A percentile compares a stretch with the other conserved stretches of the same genome.
These are phyloP conservation scores for Drosophila rhopaloa DNA, from an alignment of 1,140 invertebrate species.

Conservation along the genomic window DNA sequence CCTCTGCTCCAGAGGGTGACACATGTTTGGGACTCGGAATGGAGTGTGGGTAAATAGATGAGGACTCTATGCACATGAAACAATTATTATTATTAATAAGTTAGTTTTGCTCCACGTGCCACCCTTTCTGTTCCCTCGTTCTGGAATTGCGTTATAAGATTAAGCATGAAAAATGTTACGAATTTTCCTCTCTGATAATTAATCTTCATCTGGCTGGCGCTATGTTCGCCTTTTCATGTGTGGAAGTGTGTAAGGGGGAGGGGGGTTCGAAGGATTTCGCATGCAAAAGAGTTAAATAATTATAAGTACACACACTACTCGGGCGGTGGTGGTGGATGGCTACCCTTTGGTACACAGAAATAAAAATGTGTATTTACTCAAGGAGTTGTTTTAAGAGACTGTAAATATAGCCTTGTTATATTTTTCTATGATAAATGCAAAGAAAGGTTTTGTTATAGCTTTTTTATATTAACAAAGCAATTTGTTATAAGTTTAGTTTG, in stretches of 20 bases:
- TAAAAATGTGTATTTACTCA: too few relatives aligned
- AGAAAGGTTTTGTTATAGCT: too few relatives aligned
- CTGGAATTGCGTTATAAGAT: constrained; percentile 67
- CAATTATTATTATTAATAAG: constrained; percentile 83
- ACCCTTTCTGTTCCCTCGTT: background rate
- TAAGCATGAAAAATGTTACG: constrained; percentile 80
- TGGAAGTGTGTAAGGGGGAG: background rate
- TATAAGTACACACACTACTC: constrained; percentile 66
- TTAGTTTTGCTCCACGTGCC: constrained; percentile 71
- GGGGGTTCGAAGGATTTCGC: background rate
- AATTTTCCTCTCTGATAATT: constrained; percentile 71
- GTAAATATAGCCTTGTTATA: too few relatives aligned
- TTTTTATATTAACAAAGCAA: too few relatives aligned
- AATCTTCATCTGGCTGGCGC: constrained; percentile 75
- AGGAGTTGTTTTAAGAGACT: too few relatives aligned
- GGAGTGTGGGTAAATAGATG: constrained; percentile 10
- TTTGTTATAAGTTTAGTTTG: background rate
- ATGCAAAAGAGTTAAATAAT: constrained; percentile 81
- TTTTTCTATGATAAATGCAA: too few relatives aligned
- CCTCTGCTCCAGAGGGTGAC: constrained; percentile 12
- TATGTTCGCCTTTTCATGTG: constrained; percentile 26
- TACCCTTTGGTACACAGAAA: constrained; percentile 4
- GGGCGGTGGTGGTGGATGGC: constrained; percentile 1
- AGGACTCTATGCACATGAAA: constrained; percentile 61
- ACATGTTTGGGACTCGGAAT: constrained; percentile 10